Evolutionary conservation across 2,888 invertebrate genomes (phyloP).

Genomic region (Papilio gigon): DNA sequence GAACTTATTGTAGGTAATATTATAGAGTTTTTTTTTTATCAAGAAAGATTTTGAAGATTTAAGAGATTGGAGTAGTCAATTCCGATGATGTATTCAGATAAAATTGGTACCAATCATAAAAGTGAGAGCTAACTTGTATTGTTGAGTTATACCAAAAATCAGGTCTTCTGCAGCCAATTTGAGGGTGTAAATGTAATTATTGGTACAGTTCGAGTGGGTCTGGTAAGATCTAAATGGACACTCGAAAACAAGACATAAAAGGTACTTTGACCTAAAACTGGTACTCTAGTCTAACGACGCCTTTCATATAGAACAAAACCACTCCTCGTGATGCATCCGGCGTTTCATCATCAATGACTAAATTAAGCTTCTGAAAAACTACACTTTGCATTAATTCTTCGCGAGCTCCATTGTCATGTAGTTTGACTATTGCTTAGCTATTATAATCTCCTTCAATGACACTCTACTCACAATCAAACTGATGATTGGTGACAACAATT

Average conservation of each 20-base stretch:
- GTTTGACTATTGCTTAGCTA: conserved; percentile 7
- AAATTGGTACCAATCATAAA: conserved; percentile 6
- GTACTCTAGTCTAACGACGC: conserved; percentile 23
- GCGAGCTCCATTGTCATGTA: conserved; percentile 12
- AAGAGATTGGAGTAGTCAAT: background rate
- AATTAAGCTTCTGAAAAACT: conserved; percentile 34
- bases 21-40: no score
- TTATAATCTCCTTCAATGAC: conserved; percentile 28
- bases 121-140: background rate
- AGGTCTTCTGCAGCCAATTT: conserved; percentile 17
- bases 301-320: conserved; percentile 28
- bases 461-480: conserved; percentile 17
- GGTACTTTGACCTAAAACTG: conserved; percentile 27
- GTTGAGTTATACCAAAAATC: conserved; percentile 1
- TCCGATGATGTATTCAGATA: background rate
- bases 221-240: conserved; percentile 28
- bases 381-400: conserved; percentile 17
- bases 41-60: no score
- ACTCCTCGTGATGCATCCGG: conserved; percentile 31
- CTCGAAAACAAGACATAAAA: conserved; percentile 26
- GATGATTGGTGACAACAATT: conserved; percentile 12
- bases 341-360: conserved; percentile 26
- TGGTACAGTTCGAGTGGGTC: background rate
- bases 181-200: conserved; percentile 22
- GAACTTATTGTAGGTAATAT: no score